Percentiles rank a stretch among this genome's conserved stretches.
These are phyloP conservation scores for Antechinus stuartii DNA, from an alignment of 2,113 vertebrate genomes.

Conservation along the genomic window DNA sequence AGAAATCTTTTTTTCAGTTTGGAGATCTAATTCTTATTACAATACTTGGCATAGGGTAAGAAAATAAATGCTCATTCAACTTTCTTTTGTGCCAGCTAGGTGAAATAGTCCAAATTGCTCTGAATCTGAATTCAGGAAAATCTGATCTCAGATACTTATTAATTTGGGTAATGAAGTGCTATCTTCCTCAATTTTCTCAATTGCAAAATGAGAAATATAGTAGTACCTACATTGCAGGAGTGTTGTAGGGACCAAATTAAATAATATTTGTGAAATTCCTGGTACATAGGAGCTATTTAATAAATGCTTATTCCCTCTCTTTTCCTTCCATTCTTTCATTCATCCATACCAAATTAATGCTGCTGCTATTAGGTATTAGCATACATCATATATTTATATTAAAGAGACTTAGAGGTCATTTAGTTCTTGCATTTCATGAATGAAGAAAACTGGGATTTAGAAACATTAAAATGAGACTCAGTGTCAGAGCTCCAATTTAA, in stretches of 20 bases:
- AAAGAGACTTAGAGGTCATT: not conserved
- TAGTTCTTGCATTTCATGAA: not conserved
- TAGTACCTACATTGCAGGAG: not conserved
- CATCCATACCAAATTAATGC: not conserved
- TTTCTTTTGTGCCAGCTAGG: not conserved
- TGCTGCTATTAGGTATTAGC: not conserved
- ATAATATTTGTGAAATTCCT: not conserved
- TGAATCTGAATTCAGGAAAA: not conserved
- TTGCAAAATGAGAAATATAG: not conserved
- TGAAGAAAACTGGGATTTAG: not conserved
- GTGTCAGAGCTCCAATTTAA: not conserved
- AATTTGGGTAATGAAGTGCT: not conserved
- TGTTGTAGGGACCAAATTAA: not conserved
- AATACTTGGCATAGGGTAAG: not conserved
- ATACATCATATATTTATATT: not conserved
- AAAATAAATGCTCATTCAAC: not conserved
- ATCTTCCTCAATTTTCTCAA: not conserved
- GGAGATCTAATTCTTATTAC: not conserved
- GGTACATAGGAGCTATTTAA: not conserved
- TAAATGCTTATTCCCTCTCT: not conserved
- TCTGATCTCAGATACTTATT: not conserved
- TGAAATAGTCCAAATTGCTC: not conserved
- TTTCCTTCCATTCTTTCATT: not conserved
- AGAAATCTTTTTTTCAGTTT: not conserved
- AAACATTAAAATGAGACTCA: not conserved